Evolutionary conservation across 2,113 vertebrate species (phyloP).

Genomic region (Propithecus coquereli): DNA sequence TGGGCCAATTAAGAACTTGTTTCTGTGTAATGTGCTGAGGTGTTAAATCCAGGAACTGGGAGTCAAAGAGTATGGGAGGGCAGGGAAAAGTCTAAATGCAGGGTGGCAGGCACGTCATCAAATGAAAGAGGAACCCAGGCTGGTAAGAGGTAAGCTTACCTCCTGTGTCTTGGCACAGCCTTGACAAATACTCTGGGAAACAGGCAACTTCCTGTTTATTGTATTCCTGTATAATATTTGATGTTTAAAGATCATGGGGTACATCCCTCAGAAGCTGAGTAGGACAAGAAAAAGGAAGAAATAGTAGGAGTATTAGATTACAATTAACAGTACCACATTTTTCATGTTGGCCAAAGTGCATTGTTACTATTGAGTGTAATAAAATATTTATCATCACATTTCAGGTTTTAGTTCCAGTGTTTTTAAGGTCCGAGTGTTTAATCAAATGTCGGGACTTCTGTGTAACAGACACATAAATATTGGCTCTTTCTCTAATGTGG

Average conservation of each 20-base stretch:
- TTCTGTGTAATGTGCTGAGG: background rate
- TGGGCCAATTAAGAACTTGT: background rate
- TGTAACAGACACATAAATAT: background rate
- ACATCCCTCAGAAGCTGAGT: background rate
- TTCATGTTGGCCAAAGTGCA: background rate
- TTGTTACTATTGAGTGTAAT: background rate
- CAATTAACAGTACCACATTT: background rate
- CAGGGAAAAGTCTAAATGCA: background rate
- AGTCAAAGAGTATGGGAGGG: background rate
- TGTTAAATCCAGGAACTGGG: background rate
- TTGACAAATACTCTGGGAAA: background rate
- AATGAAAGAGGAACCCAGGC: background rate
- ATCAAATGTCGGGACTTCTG: background rate
- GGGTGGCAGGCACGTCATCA: background rate
- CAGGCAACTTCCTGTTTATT: background rate
- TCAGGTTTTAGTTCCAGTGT: background rate
- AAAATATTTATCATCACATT: background rate
- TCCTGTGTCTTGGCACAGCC: background rate
- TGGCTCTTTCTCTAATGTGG: background rate
- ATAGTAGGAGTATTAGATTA: background rate
- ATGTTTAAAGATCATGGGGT: background rate
- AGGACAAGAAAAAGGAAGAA: background rate
- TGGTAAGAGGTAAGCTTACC: background rate
- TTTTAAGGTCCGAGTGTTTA: background rate
- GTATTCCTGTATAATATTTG: background rate